Evolutionary conservation across 2,113 vertebrate species (phyloP), one percentile per base, ranked within the genome.

Genomic region (Lepus europaeus): DNA sequence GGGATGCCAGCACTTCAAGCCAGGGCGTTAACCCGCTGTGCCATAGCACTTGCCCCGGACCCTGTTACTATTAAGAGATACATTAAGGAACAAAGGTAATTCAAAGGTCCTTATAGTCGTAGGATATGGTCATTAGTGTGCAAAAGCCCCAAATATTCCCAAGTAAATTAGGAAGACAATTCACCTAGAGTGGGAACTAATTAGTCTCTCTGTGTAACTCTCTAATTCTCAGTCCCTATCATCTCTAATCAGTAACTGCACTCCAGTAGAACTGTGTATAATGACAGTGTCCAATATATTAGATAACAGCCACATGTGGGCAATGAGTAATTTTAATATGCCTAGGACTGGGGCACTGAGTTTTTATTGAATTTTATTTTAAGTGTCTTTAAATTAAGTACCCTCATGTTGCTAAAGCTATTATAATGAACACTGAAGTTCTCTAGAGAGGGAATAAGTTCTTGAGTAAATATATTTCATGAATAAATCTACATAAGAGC

Each of bases 361-460:
- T 66, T 70, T 80, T 61, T 5, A 78, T 86, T 81, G 82, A 27
- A 92, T 63, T 94, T 72, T 23, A n/a, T 81, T 93, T 93, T 64
- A 68, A 78, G 68, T 69, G 70, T 49, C 14, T 91, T 73, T 63
- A n/a, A 81, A 86, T 70, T 59, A 74, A 11, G 39, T 56, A 87
- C n/a, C n/a, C 78, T 39, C 45, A 20, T 83, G 2, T 85, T 36
- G 25, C 29, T 39, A 74, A 25, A 6, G 36, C 14, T 81, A 27
- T 23, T 45, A 1, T 2, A 85, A 29, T 70, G 10, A 14, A 23
- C 27, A 83, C 2, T 16, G 0, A 0, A 70, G 25, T 27, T 59
- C 66, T 84, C 20, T 2, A 69, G 25, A 94, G 39, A 53, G 59
- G 27, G 11, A 91, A 69, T 64, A 73, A 59, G 63, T 74, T 31